A percentile compares a stretch with the other conserved stretches of the same genome.
Conservation (phyloP, 2,113 vertebrate genomes). For the Pipra filicauda region DNA sequence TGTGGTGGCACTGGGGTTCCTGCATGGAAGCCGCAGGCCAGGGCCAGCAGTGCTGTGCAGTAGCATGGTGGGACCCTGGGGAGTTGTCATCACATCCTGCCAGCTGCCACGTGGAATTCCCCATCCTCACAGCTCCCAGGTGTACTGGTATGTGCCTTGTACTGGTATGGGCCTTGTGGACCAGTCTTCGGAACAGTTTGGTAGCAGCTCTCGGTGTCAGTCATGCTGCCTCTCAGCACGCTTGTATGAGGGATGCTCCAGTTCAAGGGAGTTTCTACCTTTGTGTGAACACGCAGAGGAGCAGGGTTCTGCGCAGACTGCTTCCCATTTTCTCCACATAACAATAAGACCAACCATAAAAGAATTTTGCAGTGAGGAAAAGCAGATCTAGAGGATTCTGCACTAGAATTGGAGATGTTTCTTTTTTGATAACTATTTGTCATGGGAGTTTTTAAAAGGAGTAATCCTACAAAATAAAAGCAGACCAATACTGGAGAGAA, state of each 20-base stretch:
- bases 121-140: rapidly evolving
- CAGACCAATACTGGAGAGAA: neutral
- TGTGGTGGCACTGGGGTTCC: rapidly evolving
- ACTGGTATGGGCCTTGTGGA: neutral
- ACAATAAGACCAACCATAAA: neutral
- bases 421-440: neutral
- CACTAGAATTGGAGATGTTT: neutral
- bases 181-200: neutral
- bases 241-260: neutral
- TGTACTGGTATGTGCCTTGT: neutral
- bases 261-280: neutral
- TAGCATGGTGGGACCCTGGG: neutral
- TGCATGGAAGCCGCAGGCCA: neutral
- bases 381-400: neutral
- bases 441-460: neutral
- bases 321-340: neutral
- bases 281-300: neutral
- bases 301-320: neutral
- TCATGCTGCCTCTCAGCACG: neutral
- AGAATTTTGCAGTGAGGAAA: neutral
- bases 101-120: rapidly evolving
- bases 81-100: neutral
- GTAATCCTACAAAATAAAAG: neutral
- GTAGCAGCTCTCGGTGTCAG: neutral
- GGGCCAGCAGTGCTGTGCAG: neutral